Conservation (phyloP, 1,140 invertebrate genomes). For the Leptinotarsa defecta region DNA sequence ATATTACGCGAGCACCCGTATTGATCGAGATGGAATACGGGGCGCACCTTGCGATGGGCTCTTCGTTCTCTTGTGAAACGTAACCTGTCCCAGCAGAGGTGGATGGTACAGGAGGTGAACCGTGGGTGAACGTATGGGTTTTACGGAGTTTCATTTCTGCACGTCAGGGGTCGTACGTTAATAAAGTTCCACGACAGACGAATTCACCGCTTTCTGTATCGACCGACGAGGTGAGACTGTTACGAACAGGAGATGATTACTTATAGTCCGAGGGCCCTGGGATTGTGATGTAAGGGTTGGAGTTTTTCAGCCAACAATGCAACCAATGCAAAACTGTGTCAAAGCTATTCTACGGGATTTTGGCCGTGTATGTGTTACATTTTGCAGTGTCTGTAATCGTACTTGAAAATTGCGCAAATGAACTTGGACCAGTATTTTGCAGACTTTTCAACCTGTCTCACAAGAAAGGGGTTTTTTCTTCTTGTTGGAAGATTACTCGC, state of each 20-base stretch:
- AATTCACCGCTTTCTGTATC: conserved; percentile 6
- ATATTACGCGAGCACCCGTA: conserved; percentile 37
- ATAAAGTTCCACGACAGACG: neutral
- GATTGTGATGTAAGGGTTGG: neutral
- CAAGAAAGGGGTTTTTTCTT: no score
- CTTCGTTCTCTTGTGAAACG: conserved; percentile 17
- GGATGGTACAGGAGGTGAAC: neutral
- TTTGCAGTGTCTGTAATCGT: no score
- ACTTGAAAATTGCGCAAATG: no score
- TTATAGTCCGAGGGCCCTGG: neutral
- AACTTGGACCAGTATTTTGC: no score
- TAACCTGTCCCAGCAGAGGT: conserved; percentile 4
- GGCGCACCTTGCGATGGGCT: neutral
- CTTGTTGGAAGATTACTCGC: no score
- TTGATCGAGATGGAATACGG: conserved; percentile 32
- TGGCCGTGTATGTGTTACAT: neutral
- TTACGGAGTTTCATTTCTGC: conserved; percentile 9
- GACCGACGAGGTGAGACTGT: conserved; percentile 26
- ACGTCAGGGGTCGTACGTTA: neutral
- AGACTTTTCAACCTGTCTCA: no score
- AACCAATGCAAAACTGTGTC: neutral
- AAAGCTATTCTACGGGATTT: neutral
- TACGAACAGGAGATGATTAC: neutral
- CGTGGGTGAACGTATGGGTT: neutral
- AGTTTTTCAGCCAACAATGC: neutral